Percentiles rank a stretch among this genome's conserved stretches.
phyloP scores from a whole-genome alignment of 2,797 vertebrate genomes.

The Diglossa cyanea region DNA sequence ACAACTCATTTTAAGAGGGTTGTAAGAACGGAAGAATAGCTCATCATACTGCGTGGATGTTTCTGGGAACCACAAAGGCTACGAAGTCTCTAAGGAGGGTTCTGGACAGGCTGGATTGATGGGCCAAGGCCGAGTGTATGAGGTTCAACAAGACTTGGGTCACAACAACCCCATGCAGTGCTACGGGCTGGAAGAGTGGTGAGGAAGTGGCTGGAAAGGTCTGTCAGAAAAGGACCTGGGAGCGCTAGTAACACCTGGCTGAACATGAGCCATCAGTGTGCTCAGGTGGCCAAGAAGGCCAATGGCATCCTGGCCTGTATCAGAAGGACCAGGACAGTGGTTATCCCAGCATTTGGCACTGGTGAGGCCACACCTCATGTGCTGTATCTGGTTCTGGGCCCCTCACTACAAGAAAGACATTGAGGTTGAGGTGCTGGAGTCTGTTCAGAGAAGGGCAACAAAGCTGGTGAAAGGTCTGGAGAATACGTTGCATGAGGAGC shows the following conservation, averaged over 20 bases:
- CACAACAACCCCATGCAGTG: background rate
- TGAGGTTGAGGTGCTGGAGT: background rate
- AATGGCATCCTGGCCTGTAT: background rate
- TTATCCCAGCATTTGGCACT: too few relatives aligned
- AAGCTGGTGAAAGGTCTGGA: background rate
- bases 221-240: background rate
- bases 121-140: background rate
- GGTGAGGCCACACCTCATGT: background rate
- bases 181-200: background rate
- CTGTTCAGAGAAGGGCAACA: background rate
- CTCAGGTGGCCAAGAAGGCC: background rate
- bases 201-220: background rate
- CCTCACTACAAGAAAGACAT: background rate
- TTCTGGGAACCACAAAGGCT: background rate
- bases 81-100: accelerated
- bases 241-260: too few relatives aligned
- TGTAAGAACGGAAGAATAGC: background rate
- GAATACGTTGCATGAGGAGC: background rate
- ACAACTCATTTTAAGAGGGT: background rate
- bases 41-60: background rate
- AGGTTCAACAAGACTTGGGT: background rate
- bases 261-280: background rate
- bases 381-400: background rate
- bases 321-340: background rate
- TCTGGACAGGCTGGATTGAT: background rate